Evolutionary conservation across 2,797 vertebrate species (phyloP), one percentile per base, ranked within the genome.

Genomic region (Capromys pilorides): DNA sequence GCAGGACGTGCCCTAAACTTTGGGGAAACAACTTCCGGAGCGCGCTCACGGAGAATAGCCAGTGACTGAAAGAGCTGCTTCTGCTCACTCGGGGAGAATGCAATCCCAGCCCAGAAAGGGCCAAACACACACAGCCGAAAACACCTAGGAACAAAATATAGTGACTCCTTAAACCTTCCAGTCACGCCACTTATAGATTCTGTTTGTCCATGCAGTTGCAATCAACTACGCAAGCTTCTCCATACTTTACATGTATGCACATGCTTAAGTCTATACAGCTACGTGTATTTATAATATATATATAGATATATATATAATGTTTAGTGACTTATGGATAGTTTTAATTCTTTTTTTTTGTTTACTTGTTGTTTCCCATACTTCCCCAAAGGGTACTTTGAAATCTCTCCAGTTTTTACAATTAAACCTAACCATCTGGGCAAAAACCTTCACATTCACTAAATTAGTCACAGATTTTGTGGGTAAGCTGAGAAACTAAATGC

Each of bases 351-450:
- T 90, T 90, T 94, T 91, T 87, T 95, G 93, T 93, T 95, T 97
- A 89, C 92, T 61, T 97, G 95, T 64, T 97, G 95, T 86, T 95
- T 97, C 97, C 92, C 88, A 61, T 36, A 92, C 69, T 93, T 80
- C 87, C 79, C 90, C 75, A 95, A 84, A 2, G 97, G 96, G 2
- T 88, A 94, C 90, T 97, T 96, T 94, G 95, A 97, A 96, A 97
- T 96, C 93, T 78, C 94, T 96, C 97, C 88, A 94, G 79, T 90
- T 95, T 95, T 97, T 83, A 95, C 85, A 96, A 96, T 97, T 97
- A 97, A 98, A 97, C 75, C 85, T 77, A 97, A 98, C 96, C 98
- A 97, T 96, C 97, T 97, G 97, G 96, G 93, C 96, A 93, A 93
- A 96, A 97, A 90, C 0, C 9, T 94, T 97, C 97, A 97, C 96